A percentile compares a stretch with the other conserved stretches of the same genome.
Evolutionary conservation across 2,797 vertebrate genomes (phyloP).

Genomic region (Phaenicophaeus curvirostris): DNA sequence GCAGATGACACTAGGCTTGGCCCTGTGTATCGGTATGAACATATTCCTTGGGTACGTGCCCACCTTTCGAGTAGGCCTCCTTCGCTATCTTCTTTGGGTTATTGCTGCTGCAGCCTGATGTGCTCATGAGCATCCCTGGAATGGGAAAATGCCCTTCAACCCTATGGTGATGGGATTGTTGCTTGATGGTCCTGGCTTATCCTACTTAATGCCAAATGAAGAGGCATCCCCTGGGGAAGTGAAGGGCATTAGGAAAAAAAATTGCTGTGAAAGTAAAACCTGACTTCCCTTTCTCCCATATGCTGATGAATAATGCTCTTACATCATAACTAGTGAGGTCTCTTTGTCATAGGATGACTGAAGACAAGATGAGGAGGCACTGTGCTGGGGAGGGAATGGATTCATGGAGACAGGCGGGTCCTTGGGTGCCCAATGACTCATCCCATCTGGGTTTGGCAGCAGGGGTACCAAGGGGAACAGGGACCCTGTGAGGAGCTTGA

Average conservation of each 20-base stretch:
- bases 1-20: not conserved
- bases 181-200: not conserved
- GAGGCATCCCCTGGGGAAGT: not conserved
- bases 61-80: not conserved
- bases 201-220: not conserved
- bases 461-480: not conserved
- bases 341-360: accelerated
- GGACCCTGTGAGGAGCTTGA: accelerated
- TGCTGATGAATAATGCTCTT: not conserved
- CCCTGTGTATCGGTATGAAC: not conserved
- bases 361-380: not conserved
- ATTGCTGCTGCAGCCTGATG: not conserved
- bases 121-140: not conserved
- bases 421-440: not conserved
- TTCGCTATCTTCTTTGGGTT: not conserved
- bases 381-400: not conserved
- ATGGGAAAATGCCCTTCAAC: not conserved
- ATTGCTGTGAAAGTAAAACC: not conserved
- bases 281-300: not conserved
- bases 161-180: not conserved
- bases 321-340: not conserved
- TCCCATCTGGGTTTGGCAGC: not conserved
- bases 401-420: not conserved
- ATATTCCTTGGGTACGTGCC: not conserved
- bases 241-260: not conserved